These are phyloP conservation scores for Myodes glareolus DNA, from an alignment of 2,113 vertebrate species.

Conservation along the genomic window DNA sequence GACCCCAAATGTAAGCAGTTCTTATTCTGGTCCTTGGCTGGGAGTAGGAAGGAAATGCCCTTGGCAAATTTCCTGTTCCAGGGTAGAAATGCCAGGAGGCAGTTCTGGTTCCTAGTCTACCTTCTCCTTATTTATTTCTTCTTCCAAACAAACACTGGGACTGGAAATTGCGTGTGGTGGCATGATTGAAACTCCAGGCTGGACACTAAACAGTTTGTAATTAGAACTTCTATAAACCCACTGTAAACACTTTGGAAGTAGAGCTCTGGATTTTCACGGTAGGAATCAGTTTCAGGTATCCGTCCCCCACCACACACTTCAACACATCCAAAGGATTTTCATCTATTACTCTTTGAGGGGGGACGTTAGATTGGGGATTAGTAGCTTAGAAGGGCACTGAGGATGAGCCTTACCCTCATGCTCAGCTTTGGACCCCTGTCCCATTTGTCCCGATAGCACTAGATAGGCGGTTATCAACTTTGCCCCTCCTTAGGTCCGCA, in stretches of 20 bases:
- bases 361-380: neutral
- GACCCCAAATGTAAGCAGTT: neutral
- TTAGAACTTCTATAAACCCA: neutral
- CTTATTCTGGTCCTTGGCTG: neutral
- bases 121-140: neutral
- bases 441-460: too few relatives aligned
- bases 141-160: neutral
- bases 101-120: neutral
- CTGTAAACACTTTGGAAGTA: neutral
- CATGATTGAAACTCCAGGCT: neutral
- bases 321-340: neutral
- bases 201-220: neutral
- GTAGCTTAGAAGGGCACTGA: neutral
- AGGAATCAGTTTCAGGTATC: neutral
- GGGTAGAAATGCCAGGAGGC: neutral
- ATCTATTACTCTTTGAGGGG: neutral
- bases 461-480: neutral
- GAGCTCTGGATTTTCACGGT: neutral
- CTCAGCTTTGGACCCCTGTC: neutral
- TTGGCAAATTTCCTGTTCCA: neutral
- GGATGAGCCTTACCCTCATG: neutral
- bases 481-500: neutral
- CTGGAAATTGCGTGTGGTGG: neutral
- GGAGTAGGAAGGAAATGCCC: neutral
- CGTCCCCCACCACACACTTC: neutral